Conservation (phyloP, 2,888 invertebrate species). For the Troilus luridus region DNA sequence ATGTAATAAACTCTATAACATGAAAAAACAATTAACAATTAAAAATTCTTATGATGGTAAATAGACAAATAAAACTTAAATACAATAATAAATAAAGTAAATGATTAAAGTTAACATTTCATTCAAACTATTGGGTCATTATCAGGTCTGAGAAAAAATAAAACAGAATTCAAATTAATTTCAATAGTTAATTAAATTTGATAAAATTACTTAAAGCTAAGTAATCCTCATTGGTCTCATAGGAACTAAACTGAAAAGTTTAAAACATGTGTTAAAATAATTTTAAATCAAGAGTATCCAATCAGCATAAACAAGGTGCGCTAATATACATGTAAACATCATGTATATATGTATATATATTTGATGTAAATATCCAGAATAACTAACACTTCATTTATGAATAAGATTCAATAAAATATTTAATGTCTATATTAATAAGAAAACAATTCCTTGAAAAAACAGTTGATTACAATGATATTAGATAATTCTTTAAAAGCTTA, state of each 20-base stretch:
- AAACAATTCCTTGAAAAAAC: neutral
- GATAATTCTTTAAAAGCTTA: neutral
- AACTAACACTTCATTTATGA: neutral
- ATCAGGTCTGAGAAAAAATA: too few species aligned
- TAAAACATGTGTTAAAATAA: neutral
- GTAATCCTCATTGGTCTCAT: neutral
- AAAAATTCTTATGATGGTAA: neutral
- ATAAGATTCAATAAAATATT: neutral
- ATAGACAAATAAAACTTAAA: too few species aligned
- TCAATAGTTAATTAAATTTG: too few species aligned
- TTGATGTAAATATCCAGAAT: neutral
- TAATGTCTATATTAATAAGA: neutral
- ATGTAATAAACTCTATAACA: conserved; percentile 54
- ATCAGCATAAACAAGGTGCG: neutral
- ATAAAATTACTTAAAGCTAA: too few species aligned
- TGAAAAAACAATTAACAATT: neutral
- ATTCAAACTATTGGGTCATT: too few species aligned
- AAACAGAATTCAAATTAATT: too few species aligned
- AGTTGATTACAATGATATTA: neutral
- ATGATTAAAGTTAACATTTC: too few species aligned
- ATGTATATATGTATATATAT: neutral
- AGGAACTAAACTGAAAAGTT: neutral
- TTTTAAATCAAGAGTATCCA: neutral
- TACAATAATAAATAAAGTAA: too few species aligned
- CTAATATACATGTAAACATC: neutral